These are phyloP conservation scores for Hypena proboscidalis DNA, from an alignment of 2,888 invertebrate genomes.

Conservation along the genomic window DNA sequence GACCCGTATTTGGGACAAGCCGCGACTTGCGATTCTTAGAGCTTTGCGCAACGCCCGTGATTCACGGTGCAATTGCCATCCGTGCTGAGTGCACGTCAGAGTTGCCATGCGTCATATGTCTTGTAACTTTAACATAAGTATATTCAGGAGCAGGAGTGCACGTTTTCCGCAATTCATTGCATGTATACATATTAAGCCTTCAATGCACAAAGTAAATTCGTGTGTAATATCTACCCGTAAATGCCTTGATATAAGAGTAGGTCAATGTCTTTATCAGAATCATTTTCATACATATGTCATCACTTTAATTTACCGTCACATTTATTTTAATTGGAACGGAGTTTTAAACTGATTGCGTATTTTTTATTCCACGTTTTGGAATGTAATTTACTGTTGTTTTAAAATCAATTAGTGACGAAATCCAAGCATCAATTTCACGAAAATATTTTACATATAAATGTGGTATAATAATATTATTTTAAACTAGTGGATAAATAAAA, in stretches of 20 bases:
- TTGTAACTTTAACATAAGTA: too few relatives aligned
- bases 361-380: conserved; percentile 21
- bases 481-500: conserved; percentile 26
- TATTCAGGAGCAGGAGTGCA: too few relatives aligned
- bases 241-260: too few relatives aligned
- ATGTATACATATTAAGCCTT: too few relatives aligned
- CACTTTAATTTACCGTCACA: conserved; percentile 20
- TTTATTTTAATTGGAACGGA: conserved; percentile 24
- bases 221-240: too few relatives aligned
- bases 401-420: conserved; percentile 40
- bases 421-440: conserved; percentile 25
- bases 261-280: background rate
- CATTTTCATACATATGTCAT: conserved; percentile 11
- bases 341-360: conserved; percentile 3
- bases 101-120: too few relatives aligned
- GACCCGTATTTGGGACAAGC: conserved; percentile 70
- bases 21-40: conserved; percentile 37
- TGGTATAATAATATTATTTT: conserved; percentile 33
- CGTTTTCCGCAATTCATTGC: too few relatives aligned
- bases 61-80: conserved; percentile 26
- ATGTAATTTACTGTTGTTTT: conserved; percentile 26
- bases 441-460: conserved; percentile 33
- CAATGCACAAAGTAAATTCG: too few relatives aligned
- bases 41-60: conserved; percentile 32
- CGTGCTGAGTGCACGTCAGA: too few relatives aligned